Evolutionary conservation across 2,888 invertebrate species (phyloP).

Genomic region (Tinea semifulvella): DNA sequence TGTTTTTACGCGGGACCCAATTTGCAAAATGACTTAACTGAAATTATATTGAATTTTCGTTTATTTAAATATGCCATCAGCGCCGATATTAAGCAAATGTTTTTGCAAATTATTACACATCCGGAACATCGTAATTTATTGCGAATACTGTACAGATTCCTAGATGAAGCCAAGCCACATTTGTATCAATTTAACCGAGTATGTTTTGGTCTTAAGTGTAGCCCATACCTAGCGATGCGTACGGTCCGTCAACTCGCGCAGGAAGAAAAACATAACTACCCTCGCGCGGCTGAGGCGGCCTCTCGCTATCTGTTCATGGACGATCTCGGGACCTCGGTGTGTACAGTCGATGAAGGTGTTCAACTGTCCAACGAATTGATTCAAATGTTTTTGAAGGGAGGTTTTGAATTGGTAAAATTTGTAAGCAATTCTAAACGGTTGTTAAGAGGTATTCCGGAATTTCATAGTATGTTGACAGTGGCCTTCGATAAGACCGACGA

Average conservation of each 20-base stretch:
- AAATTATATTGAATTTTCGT: constrained; percentile 11
- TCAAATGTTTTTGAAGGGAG: too few species aligned
- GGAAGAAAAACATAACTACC: too few species aligned
- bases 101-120: background rate
- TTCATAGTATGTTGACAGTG: too few species aligned
- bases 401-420: too few species aligned
- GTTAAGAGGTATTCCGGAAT: too few species aligned
- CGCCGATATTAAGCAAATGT: constrained; percentile 15
- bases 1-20: constrained; percentile 19
- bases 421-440: too few species aligned
- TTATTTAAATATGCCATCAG: constrained; percentile 3
- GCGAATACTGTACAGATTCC: constrained; percentile 18
- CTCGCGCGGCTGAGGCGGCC: too few species aligned
- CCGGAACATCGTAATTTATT: constrained; percentile 15
- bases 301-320: too few species aligned
- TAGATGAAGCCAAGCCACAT: constrained; percentile 8
- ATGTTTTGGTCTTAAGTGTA: constrained; percentile 18
- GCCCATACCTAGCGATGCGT: constrained; percentile 18
- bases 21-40: constrained; percentile 8
- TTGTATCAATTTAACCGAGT: constrained; percentile 18
- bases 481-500: too few species aligned
- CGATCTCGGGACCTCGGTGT: too few species aligned
- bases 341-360: too few species aligned
- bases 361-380: too few species aligned
- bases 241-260: constrained; percentile 18